Conservation (phyloP, 2,888 invertebrate genomes). For the Spicauda simplicius region DNA sequence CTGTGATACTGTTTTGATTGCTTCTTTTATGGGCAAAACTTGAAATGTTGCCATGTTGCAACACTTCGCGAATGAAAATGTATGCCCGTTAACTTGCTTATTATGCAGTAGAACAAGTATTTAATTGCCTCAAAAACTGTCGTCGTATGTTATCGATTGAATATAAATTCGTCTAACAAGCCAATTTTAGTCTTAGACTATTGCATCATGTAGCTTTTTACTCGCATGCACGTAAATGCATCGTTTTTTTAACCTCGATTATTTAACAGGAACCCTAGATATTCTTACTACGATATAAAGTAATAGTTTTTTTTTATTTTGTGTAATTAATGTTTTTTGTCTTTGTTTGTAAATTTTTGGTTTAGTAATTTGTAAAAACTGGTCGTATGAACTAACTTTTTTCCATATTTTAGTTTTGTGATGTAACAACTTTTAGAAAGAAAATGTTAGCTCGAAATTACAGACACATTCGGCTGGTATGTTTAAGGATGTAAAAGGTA, state of each 20-base stretch:
- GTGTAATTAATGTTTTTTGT: too few relatives aligned
- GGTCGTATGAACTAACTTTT: too few relatives aligned
- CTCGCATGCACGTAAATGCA: not conserved
- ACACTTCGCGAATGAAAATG: conserved; percentile 5
- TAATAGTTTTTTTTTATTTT: too few relatives aligned
- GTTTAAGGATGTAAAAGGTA: too few relatives aligned
- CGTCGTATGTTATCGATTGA: conserved; percentile 1
- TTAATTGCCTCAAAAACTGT: conserved; percentile 23
- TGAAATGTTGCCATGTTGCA: conserved; percentile 17
- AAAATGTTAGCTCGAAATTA: too few relatives aligned
- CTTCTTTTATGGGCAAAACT: conserved; percentile 36
- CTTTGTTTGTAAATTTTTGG: too few relatives aligned
- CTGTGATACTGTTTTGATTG: conserved; percentile 50
- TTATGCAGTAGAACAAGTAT: conserved; percentile 8
- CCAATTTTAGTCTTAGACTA: conserved; percentile 3
- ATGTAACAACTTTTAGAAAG: too few relatives aligned
- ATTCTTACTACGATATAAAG: too few relatives aligned
- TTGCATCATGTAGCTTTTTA: not conserved
- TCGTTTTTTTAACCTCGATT: not conserved
- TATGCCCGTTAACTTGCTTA: not conserved
- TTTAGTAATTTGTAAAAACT: too few relatives aligned
- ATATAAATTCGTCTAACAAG: conserved; percentile 13
- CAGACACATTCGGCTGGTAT: too few relatives aligned
- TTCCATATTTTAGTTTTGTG: too few relatives aligned
- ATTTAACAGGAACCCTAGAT: not conserved